Percentiles rank a stretch among this genome's conserved stretches.
Evolutionary conservation across 1,140 invertebrate genomes (phyloP).

Genomic region (Caenorhabditis tropicalis): DNA sequence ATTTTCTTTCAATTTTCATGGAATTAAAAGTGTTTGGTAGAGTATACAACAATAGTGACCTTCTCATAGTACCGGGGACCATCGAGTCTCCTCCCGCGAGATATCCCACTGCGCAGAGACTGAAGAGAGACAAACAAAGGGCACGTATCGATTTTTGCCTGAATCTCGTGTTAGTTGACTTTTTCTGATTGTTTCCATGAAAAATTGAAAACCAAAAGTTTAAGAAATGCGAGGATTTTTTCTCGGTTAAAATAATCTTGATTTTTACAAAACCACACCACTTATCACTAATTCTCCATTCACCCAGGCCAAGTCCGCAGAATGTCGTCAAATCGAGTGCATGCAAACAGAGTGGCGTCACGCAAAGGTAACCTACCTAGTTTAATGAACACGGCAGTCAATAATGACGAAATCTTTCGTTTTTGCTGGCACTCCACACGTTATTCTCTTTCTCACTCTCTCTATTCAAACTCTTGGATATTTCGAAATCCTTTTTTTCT

Average conservation of each 20-base stretch:
- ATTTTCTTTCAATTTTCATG: too few relatives aligned
- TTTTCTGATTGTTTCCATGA: neutral
- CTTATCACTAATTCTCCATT: neutral
- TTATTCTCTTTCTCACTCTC: neutral
- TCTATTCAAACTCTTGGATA: neutral
- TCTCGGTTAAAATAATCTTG: neutral
- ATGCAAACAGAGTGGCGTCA: conserved; percentile 20
- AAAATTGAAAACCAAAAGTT: neutral
- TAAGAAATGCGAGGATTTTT: neutral
- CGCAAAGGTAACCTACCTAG: conserved; percentile 19
- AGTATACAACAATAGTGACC: too few relatives aligned
- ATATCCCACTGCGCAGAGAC: neutral
- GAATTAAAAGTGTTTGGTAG: too few relatives aligned
- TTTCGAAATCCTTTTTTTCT: neutral
- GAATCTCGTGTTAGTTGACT: too few relatives aligned
- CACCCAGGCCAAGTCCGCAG: conserved; percentile 19
- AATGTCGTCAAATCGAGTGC: conserved; percentile 39
- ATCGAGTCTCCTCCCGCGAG: too few relatives aligned
- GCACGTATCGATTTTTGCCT: neutral
- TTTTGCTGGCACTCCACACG: neutral
- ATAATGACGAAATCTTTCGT: conserved; percentile 37
- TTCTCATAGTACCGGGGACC: too few relatives aligned
- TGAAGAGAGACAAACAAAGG: neutral
- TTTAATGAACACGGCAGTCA: conserved; percentile 34
- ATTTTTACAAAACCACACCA: neutral